Percentiles rank a stretch among this genome's conserved stretches.
phyloP scores from a whole-genome alignment of 2,797 vertebrate genomes.

The Acanthornis magna region DNA sequence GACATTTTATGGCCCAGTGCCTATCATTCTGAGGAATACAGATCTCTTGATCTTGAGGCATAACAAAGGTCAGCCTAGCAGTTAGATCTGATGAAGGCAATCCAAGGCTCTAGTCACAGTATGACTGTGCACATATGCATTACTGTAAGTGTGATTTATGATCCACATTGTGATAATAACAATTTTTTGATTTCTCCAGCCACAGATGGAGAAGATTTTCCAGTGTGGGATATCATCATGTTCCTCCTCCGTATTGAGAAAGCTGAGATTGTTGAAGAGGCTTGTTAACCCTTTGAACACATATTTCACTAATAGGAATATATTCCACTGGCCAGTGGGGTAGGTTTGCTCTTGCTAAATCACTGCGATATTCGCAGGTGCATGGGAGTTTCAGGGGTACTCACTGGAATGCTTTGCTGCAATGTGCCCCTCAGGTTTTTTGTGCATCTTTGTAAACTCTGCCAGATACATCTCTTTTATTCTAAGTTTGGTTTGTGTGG shows the following conservation, averaged over 20 bases:
- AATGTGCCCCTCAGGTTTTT: neutral
- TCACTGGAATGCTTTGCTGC: neutral
- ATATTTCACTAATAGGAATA: neutral
- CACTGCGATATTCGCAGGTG: neutral
- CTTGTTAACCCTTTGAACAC: neutral
- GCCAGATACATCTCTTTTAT: rapidly evolving
- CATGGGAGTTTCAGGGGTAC: neutral
- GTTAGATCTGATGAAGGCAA: neutral
- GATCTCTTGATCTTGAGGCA: neutral
- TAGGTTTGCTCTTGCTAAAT: neutral
- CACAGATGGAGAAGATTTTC: neutral
- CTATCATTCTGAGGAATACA: neutral
- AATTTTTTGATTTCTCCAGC: neutral
- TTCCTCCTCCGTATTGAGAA: neutral
- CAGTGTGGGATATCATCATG: neutral
- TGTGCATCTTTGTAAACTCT: neutral
- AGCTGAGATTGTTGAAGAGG: neutral
- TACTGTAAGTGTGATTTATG: neutral
- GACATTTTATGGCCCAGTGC: neutral
- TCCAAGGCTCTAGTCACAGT: neutral
- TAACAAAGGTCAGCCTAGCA: neutral
- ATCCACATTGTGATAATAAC: neutral
- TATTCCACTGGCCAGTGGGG: neutral
- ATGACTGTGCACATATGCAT: neutral
- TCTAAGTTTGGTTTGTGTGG: neutral